Base-by-base conservation (phyloP, 2,797 vertebrate genomes). In the Tokudaia tokunoshimensis region DNA sequence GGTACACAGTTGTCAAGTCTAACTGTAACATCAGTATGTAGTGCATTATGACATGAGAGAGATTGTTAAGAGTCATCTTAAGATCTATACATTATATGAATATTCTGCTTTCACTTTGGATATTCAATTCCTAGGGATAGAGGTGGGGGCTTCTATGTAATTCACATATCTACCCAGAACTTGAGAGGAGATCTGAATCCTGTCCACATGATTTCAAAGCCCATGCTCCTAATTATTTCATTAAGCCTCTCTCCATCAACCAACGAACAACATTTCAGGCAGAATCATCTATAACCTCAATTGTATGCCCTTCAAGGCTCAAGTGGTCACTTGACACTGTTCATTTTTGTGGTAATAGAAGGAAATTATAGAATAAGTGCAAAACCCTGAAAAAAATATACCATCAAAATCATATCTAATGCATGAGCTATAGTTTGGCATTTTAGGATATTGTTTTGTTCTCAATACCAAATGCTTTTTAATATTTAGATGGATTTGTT, bases 341-440 rank as follows among this genome's bases (percentile, higher is more conserved):
- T 95, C 92, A 44, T 44, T 93, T 96, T 92, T 84, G 74, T 95
- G 94, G 82, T 50, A 83, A 95, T 70, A 31, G 44, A 91, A 91
- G 79, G 61, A 93, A 96, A 88, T 88, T 52, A 90, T 93, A 91
- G 55, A 92, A 63, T 6, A 94, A 95, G 63, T 31, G 55, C 37
- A 57, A 91, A 94, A 52, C 67, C 3, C 50, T 92, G 59, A 85
- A 91, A 94, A 94, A 94, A 95, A 76, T 44, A 52, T 20, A 91
- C 57, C 0, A 0, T 91, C 20, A 92, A 83, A 94, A 24, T 76
- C 11, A 0, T 44, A 20, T 80, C 74, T 26, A 78, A 50, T 55
- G 34, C 22, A 44, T 2, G 1, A 92, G 44, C n/a, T 93, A 4
- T 89, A 37, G 61, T 89, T 89, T 81, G 67, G 31, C n/a, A 80